phyloP scores from a whole-genome alignment of 2,888 invertebrate species.

The Meganola albula region DNA sequence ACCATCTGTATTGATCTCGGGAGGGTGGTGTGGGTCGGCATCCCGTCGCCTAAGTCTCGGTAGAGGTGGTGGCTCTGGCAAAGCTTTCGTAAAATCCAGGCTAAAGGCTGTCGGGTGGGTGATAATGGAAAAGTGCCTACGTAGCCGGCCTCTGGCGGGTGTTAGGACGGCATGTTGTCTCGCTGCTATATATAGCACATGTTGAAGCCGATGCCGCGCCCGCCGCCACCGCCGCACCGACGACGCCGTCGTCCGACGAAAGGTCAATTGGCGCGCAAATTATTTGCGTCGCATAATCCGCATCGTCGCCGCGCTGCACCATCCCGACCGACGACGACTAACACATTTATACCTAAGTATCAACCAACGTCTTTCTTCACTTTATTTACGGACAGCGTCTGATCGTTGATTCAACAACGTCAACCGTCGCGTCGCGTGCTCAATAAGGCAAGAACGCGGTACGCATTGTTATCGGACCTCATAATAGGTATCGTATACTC shows the following conservation, averaged over 20 bases:
- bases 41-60: conserved; percentile 65
- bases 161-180: conserved; percentile 65
- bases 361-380: conserved; percentile 24
- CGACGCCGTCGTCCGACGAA: conserved; percentile 69
- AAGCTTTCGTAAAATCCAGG: conserved; percentile 67
- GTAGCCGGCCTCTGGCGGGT: conserved; percentile 70
- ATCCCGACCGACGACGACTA: conserved; percentile 36
- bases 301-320: conserved; percentile 49
- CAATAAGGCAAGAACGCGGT: conserved; percentile 36
- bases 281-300: conserved; percentile 75
- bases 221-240: conserved; percentile 44
- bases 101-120: conserved; percentile 70
- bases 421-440: conserved; percentile 21
- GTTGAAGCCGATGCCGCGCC: conserved; percentile 62
- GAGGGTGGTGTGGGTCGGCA: conserved; percentile 71
- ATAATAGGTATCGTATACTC: conserved; percentile 32
- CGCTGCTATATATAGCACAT: conserved; percentile 72
- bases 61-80: conserved; percentile 56
- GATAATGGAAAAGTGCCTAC: conserved; percentile 74
- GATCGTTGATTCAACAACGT: conserved; percentile 28
- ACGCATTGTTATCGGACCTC: conserved; percentile 43
- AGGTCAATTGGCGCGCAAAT: conserved; percentile 78
- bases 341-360: conserved; percentile 27
- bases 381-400: conserved; percentile 12
- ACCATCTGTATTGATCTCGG: conserved; percentile 74